These are phyloP conservation scores for Bos javanicus DNA, from an alignment of 2,113 vertebrate species.

Conservation along the genomic window DNA sequence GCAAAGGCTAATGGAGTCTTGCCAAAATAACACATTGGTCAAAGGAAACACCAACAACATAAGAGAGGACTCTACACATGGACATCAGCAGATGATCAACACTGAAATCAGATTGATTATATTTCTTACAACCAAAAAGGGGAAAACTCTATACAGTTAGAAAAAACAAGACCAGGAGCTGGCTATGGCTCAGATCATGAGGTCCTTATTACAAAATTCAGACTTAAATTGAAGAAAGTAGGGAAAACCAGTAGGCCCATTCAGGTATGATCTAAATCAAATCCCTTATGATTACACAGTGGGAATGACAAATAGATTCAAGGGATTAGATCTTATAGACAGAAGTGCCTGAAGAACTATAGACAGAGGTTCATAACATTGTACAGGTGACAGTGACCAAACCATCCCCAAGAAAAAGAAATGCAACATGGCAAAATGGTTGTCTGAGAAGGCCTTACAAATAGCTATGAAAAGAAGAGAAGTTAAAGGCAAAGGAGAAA, in stretches of 20 bases:
- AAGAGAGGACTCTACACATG: background rate
- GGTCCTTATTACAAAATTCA: background rate
- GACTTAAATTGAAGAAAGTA: background rate
- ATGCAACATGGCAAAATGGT: background rate
- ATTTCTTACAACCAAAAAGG: background rate
- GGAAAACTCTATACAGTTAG: background rate
- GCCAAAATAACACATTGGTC: background rate
- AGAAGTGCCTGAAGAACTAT: background rate
- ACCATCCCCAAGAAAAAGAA: background rate
- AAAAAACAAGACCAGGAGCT: background rate
- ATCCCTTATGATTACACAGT: background rate
- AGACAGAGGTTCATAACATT: background rate
- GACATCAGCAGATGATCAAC: background rate
- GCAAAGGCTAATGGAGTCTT: background rate
- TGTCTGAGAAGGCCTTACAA: background rate
- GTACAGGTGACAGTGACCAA: background rate
- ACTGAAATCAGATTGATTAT: background rate
- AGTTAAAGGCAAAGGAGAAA: background rate
- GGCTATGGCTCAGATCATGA: background rate
- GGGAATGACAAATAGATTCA: background rate
- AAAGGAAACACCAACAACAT: background rate
- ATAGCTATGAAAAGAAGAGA: background rate
- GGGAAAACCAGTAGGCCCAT: background rate
- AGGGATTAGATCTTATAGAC: background rate
- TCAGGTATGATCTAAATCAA: background rate